Evolutionary conservation across 2,888 invertebrate species (phyloP).

Genomic region (Meteorus colon): DNA sequence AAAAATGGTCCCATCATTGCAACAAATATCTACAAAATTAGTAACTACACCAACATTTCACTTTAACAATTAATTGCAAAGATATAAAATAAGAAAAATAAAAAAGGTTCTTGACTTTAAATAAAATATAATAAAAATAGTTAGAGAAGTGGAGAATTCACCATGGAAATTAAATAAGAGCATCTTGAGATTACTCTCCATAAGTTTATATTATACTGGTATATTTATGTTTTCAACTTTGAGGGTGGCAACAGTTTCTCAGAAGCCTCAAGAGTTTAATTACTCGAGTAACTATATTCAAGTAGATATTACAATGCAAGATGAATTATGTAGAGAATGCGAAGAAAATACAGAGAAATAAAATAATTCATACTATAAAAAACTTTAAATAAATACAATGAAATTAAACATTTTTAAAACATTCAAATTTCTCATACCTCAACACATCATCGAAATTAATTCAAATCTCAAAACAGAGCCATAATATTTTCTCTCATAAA

Average conservation of each 20-base stretch:
- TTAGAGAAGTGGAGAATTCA: not conserved
- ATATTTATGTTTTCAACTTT: constrained; percentile 1
- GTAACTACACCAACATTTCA: too few relatives aligned
- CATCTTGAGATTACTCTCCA: not conserved
- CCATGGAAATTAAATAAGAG: not conserved
- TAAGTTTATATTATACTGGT: not conserved
- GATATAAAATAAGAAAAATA: too few relatives aligned
- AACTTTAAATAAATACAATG: not conserved
- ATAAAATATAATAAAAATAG: not conserved
- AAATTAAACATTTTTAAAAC: not conserved
- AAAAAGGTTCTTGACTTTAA: too few relatives aligned
- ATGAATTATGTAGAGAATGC: not conserved
- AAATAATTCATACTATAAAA: not conserved
- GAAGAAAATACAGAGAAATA: not conserved
- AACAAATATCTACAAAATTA: too few relatives aligned
- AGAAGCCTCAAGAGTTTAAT: not conserved
- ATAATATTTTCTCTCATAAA: not conserved
- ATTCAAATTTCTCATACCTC: not conserved
- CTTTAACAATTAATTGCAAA: too few relatives aligned
- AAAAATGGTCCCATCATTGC: too few relatives aligned
- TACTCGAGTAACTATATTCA: not conserved
- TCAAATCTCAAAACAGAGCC: not conserved
- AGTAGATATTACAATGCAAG: not conserved
- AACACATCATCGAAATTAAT: not conserved
- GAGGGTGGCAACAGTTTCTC: not conserved